phyloP scores from a whole-genome alignment of 2,113 vertebrate species.

The Sporophila hypoxantha region DNA sequence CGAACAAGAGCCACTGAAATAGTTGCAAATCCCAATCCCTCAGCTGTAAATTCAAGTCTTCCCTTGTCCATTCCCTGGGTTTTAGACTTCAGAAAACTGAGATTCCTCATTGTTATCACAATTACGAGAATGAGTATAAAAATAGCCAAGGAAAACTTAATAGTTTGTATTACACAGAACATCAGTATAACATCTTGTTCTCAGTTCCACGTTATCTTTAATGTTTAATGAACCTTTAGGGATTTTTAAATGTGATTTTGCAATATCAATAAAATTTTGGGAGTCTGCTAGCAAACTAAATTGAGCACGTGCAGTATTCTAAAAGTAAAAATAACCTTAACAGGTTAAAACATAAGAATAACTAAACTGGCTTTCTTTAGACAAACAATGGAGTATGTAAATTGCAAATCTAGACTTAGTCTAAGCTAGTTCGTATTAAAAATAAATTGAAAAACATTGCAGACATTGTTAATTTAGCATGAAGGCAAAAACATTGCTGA shows the following conservation, averaged over 20 bases:
- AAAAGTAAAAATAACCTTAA: neutral
- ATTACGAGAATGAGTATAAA: neutral
- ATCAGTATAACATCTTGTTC: neutral
- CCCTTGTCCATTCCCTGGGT: neutral
- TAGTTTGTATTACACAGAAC: neutral
- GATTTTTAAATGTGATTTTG: neutral
- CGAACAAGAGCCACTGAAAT: neutral
- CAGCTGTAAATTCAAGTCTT: neutral
- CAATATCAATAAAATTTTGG: neutral
- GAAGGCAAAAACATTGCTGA: conserved; percentile 8
- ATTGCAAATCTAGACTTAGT: neutral
- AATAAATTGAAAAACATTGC: neutral
- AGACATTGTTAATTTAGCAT: conserved; percentile 5
- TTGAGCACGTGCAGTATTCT: neutral
- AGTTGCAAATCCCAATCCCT: neutral
- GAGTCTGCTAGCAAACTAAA: neutral
- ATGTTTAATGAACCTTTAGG: neutral
- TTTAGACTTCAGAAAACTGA: neutral
- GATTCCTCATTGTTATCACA: neutral
- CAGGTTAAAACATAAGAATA: neutral
- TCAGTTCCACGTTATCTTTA: neutral
- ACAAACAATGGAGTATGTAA: neutral
- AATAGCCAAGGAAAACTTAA: neutral
- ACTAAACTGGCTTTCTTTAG: neutral
- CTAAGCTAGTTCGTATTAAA: neutral